Base-by-base conservation (phyloP, 2,797 vertebrate species). In the Dendrocincla tyrannina region DNA sequence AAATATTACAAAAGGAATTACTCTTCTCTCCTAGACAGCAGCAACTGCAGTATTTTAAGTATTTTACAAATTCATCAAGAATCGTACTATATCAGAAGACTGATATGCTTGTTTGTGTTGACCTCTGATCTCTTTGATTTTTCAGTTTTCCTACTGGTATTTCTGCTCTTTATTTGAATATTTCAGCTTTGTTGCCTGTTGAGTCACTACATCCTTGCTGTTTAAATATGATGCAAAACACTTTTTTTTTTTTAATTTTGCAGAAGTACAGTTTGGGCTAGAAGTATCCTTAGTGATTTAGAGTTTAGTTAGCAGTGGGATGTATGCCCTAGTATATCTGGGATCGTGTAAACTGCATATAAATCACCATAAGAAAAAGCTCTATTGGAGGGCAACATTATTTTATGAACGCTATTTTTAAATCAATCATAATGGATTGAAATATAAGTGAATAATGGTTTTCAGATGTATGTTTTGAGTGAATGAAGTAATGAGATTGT, bases 241-340 rank as follows among this genome's bases (percentile, higher is more conserved):
- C 56, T 80, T 74, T 47, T 4, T 5, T 60, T 16, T 17, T 50
- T 77, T 2, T 2, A 23, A 46, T 37, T 52, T 28, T 60, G 52
- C 23, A 44, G 27, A 60, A 75, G 53, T 50, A 74, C 32, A 44
- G 41, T 47, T n/a, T 37, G 13, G 18, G 15, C 44, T 81, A 59
- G 53, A 76, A 78, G 22, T 60, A 47, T 20, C 17, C 25, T 30
- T 85, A 69, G 37, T 92, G 88, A 94, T 81, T 90, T 47, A 82
- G 52, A 84, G 83, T 90, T 97, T 81, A 93, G 66, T 92, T 91
- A 77, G 37, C 52, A 32, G 46, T 14, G 23, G 58, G 53, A 70
- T 19, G 11, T 64, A 28, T 62, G 64, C n/a, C 44, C 5, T 6
- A 67, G 16, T 18, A 1, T 53, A 41, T 55, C 77, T 86, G 76